phyloP scores from a whole-genome alignment of 53 echinoderm and acorn worm species.

The Henricia sp. region DNA sequence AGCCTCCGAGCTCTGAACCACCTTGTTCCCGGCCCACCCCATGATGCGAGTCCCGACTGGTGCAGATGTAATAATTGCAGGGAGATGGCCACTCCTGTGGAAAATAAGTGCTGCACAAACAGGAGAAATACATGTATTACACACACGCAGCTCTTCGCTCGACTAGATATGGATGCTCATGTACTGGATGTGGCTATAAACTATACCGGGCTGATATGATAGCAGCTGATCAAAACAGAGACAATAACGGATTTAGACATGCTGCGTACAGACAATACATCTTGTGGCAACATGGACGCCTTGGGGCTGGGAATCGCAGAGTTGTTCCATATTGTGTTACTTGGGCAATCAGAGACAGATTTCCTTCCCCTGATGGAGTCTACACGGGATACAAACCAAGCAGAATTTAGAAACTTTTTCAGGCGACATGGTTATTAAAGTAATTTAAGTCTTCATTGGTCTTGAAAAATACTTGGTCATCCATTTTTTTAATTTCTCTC shows the following conservation, averaged over 20 bases:
- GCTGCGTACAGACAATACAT: constrained; percentile 45
- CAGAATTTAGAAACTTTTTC: too few species aligned
- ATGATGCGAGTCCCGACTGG: background rate
- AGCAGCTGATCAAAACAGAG: constrained; percentile 26
- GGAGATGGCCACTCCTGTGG: background rate
- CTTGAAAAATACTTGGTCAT: too few species aligned
- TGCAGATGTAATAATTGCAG: constrained; percentile 45
- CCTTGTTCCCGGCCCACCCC: too few species aligned
- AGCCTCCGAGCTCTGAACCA: constrained; percentile 10
- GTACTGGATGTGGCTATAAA: constrained; percentile 54
- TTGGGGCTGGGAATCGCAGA: too few species aligned
- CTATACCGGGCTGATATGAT: constrained; percentile 36
- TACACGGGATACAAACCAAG: background rate
- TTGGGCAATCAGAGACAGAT: constrained; percentile 39
- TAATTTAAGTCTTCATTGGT: too few species aligned
- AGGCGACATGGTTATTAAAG: too few species aligned
- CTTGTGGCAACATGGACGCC: constrained; percentile 62
- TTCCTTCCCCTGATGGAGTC: constrained; percentile 3
- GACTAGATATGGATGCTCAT: constrained; percentile 10
- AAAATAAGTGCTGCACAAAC: background rate
- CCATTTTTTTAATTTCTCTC: too few species aligned
- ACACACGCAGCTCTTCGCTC: background rate
- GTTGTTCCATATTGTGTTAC: constrained; percentile 62
- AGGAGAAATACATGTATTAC: background rate
- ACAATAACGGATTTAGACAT: constrained; percentile 35